Evolutionary conservation across 2,113 vertebrate species (phyloP).

Genomic region (Oncorhynchus tshawytscha): DNA sequence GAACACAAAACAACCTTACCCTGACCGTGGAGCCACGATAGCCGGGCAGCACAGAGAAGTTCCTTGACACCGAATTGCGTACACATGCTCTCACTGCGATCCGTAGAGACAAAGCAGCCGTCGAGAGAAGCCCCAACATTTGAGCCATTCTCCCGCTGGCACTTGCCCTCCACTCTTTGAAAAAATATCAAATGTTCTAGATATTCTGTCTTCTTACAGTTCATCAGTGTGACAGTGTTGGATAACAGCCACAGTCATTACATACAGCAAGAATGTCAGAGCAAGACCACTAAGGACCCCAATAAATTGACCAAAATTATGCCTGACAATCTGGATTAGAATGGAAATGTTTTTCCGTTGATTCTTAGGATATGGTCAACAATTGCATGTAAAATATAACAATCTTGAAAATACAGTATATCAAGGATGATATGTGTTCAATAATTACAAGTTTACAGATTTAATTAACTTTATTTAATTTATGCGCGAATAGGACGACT

Average conservation of each 20-base stretch:
- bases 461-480: background rate
- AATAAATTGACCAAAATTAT: background rate
- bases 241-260: slow-evolving; percentile 16
- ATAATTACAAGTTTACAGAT: background rate
- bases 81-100: slow-evolving; percentile 32
- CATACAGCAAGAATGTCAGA: slow-evolving; percentile 39
- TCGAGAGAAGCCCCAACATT: slow-evolving; percentile 65
- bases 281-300: background rate
- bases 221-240: slow-evolving; percentile 21
- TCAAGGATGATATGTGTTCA: background rate
- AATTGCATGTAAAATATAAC: background rate
- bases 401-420: background rate
- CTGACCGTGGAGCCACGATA: background rate
- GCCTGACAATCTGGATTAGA: background rate
- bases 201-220: background rate
- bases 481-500: background rate
- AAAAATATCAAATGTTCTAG: background rate
- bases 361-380: background rate
- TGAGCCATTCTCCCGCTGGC: slow-evolving; percentile 55
- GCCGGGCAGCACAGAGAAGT: slow-evolving; percentile 9
- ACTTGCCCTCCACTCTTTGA: background rate
- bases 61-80: slow-evolving; percentile 25
- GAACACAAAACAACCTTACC: slow-evolving; percentile 27
- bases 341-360: background rate
- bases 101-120: slow-evolving; percentile 40